Evolutionary conservation across 1,140 invertebrate genomes (phyloP), one percentile per base, ranked within the genome.

Genomic region (Lucilia cuprina): DNA sequence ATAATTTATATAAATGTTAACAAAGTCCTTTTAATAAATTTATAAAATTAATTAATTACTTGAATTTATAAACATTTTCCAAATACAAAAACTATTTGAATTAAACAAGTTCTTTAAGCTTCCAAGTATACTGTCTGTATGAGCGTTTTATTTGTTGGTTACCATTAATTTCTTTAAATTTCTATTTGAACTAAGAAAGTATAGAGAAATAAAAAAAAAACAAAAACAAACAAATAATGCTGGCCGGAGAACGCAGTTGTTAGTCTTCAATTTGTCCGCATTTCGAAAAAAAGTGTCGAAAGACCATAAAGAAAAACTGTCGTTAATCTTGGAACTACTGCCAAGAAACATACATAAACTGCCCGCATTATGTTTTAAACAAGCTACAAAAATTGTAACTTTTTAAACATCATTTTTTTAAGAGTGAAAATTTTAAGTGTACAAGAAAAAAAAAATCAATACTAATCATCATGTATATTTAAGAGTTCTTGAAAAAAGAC

Each of bases 241-340:
- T 41, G 41, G 41, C 41, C 41, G 35, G 60, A 41, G 30, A 80
- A 55, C 2, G 70, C 84, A 85, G 65, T 85, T 85, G 84, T 85
- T 82, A 30, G 84, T 83, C 84, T 85, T 85, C 84, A 83, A 14
- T 60, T 47, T 83, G 82, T 60, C 84, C 84, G 84, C 82, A 83
- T 83, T 85, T 83, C 65, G 25, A 47, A 74, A 21, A 25, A 49
- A 78, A 75, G 60, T 21, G 80, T 74, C 80, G 21, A 50, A 30
- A 41, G 35, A n/a, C 47, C 35, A 19, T 75, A 47, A 83, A 65
- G 34, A 14, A 55, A 82, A 74, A 50, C 17, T 74, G 74, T 35
- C 5, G 50, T 60, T 60, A 77, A 84, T 50, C 30, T 49, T 9
- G 25, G 34, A 2, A 19, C 14, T 25, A 74, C 35, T 74, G 41